Percentiles rank a stretch among this genome's conserved stretches.
Conservation (phyloP, 1,140 invertebrate species). For the Brachionus sp. region DNA sequence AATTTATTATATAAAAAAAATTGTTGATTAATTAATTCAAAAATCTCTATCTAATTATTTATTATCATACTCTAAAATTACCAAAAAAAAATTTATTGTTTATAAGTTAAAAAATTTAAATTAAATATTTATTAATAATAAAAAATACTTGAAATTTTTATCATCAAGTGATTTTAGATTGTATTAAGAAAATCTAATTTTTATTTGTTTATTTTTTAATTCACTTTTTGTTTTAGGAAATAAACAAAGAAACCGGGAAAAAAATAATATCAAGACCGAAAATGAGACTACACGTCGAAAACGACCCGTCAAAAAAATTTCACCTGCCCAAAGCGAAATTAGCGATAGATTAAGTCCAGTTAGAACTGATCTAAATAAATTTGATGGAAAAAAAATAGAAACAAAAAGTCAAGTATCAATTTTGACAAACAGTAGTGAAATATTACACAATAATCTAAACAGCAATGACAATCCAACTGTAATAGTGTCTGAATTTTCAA, state of each 20-base stretch:
- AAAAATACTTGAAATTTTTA: too few relatives aligned
- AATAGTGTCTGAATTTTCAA: neutral
- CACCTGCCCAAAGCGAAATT: neutral
- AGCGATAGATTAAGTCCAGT: neutral
- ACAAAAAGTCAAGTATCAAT: slow-evolving; percentile 22
- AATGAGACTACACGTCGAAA: neutral
- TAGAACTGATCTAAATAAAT: neutral
- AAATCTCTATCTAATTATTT: too few relatives aligned
- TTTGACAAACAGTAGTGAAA: neutral
- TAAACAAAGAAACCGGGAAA: slow-evolving; percentile 10
- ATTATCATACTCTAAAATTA: too few relatives aligned
- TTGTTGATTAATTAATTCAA: too few relatives aligned
- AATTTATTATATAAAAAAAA: too few relatives aligned
- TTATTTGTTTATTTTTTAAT: too few relatives aligned
- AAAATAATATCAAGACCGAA: neutral
- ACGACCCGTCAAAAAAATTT: neutral
- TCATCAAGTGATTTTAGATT: too few relatives aligned
- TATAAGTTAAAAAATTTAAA: too few relatives aligned
- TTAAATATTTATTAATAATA: too few relatives aligned
- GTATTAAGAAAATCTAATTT: too few relatives aligned
- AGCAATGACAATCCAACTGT: neutral
- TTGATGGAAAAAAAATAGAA: neutral
- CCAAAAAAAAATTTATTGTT: too few relatives aligned
- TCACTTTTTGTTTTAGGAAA: neutral
- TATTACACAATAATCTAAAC: neutral